Percentiles rank a stretch among this genome's conserved stretches.
phyloP scores from a whole-genome alignment of 2,113 vertebrate genomes.

The Hemibagrus wyckioides region DNA sequence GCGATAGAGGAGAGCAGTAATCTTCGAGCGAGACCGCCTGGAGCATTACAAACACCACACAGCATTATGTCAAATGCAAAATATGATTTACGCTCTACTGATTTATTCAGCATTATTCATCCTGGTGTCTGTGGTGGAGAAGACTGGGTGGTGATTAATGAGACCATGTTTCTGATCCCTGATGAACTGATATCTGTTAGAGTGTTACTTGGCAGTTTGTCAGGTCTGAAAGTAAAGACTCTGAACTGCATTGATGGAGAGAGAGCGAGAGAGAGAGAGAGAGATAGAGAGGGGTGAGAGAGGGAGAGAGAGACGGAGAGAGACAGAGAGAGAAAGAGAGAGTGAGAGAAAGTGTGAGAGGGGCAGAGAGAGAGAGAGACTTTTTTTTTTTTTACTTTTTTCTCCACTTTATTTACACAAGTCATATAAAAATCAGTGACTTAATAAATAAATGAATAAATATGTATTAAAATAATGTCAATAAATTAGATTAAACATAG shows the following conservation, averaged over 20 bases:
- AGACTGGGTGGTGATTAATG: not conserved
- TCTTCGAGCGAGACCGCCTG: not conserved
- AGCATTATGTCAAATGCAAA: not conserved
- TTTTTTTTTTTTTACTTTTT: too few species aligned
- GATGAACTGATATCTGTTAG: not conserved
- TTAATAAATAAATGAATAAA: too few species aligned
- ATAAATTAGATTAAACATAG: too few species aligned
- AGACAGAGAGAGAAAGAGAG: not conserved
- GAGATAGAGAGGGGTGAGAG: not conserved
- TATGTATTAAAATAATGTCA: too few species aligned
- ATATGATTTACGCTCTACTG: not conserved
- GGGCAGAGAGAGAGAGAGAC: not conserved
- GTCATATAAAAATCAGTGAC: too few species aligned
- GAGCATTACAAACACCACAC: not conserved
- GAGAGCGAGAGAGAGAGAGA: too few species aligned
- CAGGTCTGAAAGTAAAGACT: too few species aligned
- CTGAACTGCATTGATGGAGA: too few species aligned
- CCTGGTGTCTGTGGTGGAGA: not conserved
- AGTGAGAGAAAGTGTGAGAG: not conserved
- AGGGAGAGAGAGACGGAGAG: too few species aligned
- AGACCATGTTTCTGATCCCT: not conserved
- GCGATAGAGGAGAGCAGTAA: not conserved
- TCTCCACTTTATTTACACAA: too few species aligned
- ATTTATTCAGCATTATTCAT: not conserved
- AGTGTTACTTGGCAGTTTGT: not conserved